Base-by-base conservation (phyloP, 2,113 vertebrate species). In the Triplophysa siluroides region DNA sequence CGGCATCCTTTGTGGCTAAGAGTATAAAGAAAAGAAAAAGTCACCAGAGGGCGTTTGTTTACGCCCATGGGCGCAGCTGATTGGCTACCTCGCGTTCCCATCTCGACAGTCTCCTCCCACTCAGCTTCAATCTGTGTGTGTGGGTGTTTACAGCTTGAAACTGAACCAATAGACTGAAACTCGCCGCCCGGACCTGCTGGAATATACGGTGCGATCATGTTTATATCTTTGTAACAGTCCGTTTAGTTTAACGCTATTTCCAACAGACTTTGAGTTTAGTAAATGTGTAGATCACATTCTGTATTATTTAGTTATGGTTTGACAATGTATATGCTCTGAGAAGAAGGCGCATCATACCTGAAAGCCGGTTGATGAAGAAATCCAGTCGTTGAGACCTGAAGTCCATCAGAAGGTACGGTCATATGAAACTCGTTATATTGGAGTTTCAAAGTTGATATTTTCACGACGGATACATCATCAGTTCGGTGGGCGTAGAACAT, bases 141-240 rank as follows among this genome's bases (percentile, higher is more conserved):
- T 81, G 82, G 78, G 81, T 14, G 81, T 63, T 62, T 74, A 38
- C 63, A 76, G 66, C 10, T 64, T 61, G 81, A 87, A 78, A 79
- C 80, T 71, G 74, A 24, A 63, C 50, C 29, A 61, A 0, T 26
- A 45, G 47, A 62, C 81, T 60, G 78, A 76, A 76, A 76, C 65
- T 79, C 24, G 26, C 75, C 33, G 19, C 77, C 52, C 63, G 69
- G 78, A 13, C 9, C 38, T 47, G 29, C n/a, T 21, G 78, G 79
- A 81, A 82, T 81, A 61, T 73, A 71, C 72, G 5, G 18, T 38
- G 47, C 21, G 18, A 60, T 41, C 24, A 12, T 41, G 8, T 50
- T 19, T 45, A 23, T 43, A 78, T 45, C 33, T 71, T 52, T 62
- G 2, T 13, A 72, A 24, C n/a, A 23, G 5, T 10, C 19, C 54